Evolutionary conservation across 1,140 invertebrate genomes (phyloP).

Genomic region (Cydia amplana): DNA sequence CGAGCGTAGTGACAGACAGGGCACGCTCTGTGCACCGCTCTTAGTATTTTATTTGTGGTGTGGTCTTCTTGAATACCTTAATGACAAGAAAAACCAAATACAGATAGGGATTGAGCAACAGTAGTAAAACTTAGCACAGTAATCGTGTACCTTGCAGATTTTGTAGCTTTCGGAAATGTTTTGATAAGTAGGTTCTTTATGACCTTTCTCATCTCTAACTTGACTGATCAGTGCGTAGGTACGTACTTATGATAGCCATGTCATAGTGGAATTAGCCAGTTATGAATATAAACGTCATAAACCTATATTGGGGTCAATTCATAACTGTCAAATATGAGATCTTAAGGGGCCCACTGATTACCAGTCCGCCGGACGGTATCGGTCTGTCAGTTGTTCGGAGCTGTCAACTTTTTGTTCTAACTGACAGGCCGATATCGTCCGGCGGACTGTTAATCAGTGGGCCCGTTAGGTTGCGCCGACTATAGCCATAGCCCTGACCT

Average conservation of each 20-base stretch:
- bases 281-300: too few relatives aligned
- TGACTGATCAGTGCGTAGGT: not conserved
- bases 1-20: constrained; percentile 1
- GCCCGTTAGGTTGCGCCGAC: not conserved
- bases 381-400: too few relatives aligned
- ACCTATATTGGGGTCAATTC: too few relatives aligned
- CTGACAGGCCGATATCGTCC: too few relatives aligned
- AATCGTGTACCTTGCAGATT: not conserved
- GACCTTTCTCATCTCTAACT: not conserved
- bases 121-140: not conserved
- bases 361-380: too few relatives aligned
- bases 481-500: not conserved
- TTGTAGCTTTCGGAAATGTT: too few relatives aligned
- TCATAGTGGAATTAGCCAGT: too few relatives aligned
- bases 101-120: not conserved
- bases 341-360: too few relatives aligned
- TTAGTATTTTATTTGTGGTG: not conserved
- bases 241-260: not conserved
- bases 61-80: not conserved
- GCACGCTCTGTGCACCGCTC: constrained; percentile 1
- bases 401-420: too few relatives aligned
- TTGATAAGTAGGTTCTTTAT: not conserved
- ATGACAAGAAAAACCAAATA: not conserved
- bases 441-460: too few relatives aligned
- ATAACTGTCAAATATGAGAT: too few relatives aligned